Percentiles rank a stretch among this genome's conserved stretches.
Evolutionary conservation across 2,113 vertebrate genomes (phyloP).

Genomic region (Rallus limicola): DNA sequence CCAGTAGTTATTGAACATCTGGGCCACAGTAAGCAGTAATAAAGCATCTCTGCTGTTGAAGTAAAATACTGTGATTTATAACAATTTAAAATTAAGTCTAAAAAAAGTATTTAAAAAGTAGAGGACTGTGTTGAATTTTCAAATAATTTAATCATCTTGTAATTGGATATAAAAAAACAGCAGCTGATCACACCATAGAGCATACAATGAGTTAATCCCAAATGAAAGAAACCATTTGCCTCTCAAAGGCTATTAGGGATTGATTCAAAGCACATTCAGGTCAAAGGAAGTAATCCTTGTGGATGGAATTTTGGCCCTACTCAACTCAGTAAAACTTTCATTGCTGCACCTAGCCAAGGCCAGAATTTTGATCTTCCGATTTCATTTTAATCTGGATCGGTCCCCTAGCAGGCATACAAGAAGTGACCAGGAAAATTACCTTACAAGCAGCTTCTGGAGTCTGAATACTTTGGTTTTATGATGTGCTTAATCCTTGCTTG

Average conservation of each 20-base stretch:
- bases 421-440: neutral
- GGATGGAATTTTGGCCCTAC: constrained; percentile 35
- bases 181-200: neutral
- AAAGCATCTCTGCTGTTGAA: neutral
- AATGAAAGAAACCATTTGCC: constrained; percentile 48
- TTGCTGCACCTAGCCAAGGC: neutral
- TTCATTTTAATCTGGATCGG: neutral
- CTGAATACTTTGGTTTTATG: neutral
- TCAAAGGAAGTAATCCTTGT: constrained; percentile 60
- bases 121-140: neutral
- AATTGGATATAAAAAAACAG: neutral
- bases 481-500: neutral
- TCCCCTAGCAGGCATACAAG: neutral
- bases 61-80: neutral
- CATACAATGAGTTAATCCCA: constrained; percentile 35
- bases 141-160: constrained; percentile 18
- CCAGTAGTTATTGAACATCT: neutral
- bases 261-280: constrained; percentile 61
- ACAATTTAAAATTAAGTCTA: neutral
- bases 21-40: neutral
- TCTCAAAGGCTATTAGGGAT: constrained; percentile 47
- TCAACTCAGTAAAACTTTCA: neutral
- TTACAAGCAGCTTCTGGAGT: neutral
- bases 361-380: neutral
- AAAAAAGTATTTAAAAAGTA: neutral